These are phyloP conservation scores for Drosophila austrosaltans DNA, from an alignment of 2,888 invertebrate genomes.

Conservation along the genomic window DNA sequence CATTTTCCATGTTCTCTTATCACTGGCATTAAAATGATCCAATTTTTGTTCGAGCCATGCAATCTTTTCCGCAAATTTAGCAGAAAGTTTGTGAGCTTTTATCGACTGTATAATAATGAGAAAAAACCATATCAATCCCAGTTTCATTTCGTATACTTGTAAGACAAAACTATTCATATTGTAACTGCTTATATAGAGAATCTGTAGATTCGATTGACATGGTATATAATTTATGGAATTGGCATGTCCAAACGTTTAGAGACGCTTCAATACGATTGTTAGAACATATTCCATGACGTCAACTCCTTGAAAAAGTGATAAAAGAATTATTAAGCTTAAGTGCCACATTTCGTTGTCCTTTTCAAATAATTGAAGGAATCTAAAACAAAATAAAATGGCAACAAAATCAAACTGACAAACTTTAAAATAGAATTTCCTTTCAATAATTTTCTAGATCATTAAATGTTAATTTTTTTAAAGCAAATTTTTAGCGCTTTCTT, in stretches of 20 bases:
- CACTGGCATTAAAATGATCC: constrained; percentile 48
- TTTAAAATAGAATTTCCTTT: no score
- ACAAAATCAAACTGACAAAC: no score
- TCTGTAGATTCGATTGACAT: background rate
- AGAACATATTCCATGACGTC: background rate
- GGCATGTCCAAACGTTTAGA: background rate
- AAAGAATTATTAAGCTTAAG: no score
- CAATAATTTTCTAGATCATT: no score
- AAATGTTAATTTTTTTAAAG: no score
- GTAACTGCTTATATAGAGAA: background rate
- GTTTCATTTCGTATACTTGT: background rate
- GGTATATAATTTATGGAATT: background rate
- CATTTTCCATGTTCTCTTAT: constrained; percentile 54
- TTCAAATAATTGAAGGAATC: no score
- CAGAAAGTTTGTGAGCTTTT: background rate
- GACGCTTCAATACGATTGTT: background rate
- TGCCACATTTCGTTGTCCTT: no score
- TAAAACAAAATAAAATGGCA: no score
- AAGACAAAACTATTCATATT: background rate
- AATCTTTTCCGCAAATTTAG: background rate
- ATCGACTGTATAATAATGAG: background rate
- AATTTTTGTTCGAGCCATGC: constrained; percentile 48
- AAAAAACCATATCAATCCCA: background rate
- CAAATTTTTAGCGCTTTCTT: no score
- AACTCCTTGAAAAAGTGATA: background rate